Conservation (phyloP, 2,797 vertebrate species). For the Pipistrellus kuhlii region DNA sequence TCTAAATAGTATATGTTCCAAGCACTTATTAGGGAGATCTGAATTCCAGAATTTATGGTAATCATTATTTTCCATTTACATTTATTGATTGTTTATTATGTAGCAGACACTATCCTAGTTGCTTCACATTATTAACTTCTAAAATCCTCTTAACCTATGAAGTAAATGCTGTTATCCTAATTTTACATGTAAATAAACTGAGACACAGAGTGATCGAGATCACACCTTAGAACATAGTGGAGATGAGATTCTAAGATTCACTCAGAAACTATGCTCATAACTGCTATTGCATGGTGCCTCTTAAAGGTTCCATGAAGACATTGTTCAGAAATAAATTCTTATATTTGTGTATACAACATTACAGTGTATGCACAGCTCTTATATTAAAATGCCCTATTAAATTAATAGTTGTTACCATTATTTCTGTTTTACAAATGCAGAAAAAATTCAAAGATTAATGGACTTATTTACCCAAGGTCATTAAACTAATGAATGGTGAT, state of each 20-base stretch:
- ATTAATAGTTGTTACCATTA: conserved; percentile 67
- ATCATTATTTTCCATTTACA: conserved; percentile 56
- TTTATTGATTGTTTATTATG: conserved; percentile 64
- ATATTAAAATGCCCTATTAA: conserved; percentile 72
- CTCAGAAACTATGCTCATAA: background rate
- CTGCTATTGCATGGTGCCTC: background rate
- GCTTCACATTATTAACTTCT: conserved; percentile 56
- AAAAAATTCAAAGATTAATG: conserved; percentile 71
- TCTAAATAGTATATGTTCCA: conserved; percentile 40
- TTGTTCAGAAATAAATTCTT: conserved; percentile 58
- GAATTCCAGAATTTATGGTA: conserved; percentile 50
- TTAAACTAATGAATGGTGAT: conserved; percentile 79
- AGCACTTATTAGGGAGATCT: conserved; percentile 36
- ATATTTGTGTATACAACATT: conserved; percentile 26
- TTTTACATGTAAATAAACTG: conserved; percentile 47
- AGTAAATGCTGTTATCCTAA: conserved; percentile 52
- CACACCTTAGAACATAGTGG: background rate
- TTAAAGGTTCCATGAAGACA: conserved; percentile 11
- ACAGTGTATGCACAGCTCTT: conserved; percentile 43
- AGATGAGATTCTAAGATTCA: background rate
- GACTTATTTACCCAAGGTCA: conserved; percentile 77
- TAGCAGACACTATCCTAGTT: conserved; percentile 34
- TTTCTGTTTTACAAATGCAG: conserved; percentile 70
- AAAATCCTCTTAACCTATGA: conserved; percentile 66
- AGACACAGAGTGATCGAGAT: conserved; percentile 25